phyloP scores from a whole-genome alignment of 2,888 invertebrate species.

The Hedychridium roseum region DNA sequence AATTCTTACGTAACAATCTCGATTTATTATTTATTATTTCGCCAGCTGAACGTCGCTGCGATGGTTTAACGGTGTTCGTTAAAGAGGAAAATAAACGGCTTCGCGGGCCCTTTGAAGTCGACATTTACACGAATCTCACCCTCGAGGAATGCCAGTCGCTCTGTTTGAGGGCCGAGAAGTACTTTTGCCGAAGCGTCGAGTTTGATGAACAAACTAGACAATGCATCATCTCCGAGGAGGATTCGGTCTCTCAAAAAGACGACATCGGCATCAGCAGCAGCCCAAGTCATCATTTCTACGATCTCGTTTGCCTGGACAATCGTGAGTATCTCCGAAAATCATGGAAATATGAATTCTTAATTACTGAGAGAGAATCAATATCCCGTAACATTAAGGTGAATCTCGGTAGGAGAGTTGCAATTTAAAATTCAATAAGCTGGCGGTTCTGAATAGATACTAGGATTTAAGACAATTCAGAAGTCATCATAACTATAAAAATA shows the following conservation, averaged over 20 bases:
- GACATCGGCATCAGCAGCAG: slow-evolving; percentile 86
- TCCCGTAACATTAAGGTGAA: too few relatives aligned
- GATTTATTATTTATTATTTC: slow-evolving; percentile 24
- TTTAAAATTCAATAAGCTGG: too few relatives aligned
- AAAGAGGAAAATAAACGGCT: slow-evolving; percentile 89
- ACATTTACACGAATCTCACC: slow-evolving; percentile 85
- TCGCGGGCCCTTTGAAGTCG: slow-evolving; percentile 88
- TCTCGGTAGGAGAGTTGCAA: too few relatives aligned
- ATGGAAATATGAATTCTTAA: not conserved
- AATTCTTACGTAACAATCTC: not conserved
- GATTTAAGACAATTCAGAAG: too few relatives aligned
- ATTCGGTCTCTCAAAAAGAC: slow-evolving; percentile 88
- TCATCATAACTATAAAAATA: too few relatives aligned
- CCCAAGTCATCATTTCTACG: slow-evolving; percentile 87
- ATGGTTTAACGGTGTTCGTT: slow-evolving; percentile 85
- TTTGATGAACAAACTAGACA: slow-evolving; percentile 87
- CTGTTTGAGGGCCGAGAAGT: slow-evolving; percentile 88
- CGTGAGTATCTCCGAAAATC: slow-evolving; percentile 75
- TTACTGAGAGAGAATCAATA: not conserved
- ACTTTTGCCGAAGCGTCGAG: slow-evolving; percentile 88
- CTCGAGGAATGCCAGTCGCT: slow-evolving; percentile 88
- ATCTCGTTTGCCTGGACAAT: slow-evolving; percentile 88
- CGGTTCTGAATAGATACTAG: too few relatives aligned
- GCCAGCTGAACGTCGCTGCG: slow-evolving; percentile 84
- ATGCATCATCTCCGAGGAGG: slow-evolving; percentile 91